Evolutionary conservation across 2,113 vertebrate species (phyloP).

Genomic region (Pongo abelii): DNA sequence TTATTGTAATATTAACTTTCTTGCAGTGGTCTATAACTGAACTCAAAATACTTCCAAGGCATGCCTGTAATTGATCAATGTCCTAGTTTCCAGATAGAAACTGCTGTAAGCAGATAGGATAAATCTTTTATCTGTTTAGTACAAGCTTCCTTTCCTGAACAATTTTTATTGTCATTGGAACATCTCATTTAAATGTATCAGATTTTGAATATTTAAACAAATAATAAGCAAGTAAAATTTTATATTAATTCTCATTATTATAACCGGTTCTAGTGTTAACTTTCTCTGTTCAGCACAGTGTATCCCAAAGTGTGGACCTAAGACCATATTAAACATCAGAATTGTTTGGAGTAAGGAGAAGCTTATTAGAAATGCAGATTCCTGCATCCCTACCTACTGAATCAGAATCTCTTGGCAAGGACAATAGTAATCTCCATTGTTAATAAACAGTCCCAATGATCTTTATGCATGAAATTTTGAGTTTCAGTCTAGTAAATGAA

Average conservation of each 20-base stretch:
- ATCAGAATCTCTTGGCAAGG: not conserved
- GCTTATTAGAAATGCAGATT: not conserved
- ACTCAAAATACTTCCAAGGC: not conserved
- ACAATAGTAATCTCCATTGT: not conserved
- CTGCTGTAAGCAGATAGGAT: not conserved
- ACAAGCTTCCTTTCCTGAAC: not conserved
- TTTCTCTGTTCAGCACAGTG: not conserved
- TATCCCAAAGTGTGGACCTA: not conserved
- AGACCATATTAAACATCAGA: not conserved
- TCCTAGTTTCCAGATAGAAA: not conserved
- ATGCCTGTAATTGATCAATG: not conserved
- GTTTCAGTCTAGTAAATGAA: not conserved
- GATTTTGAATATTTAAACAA: not conserved
- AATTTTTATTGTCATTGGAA: not conserved
- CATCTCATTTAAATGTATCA: not conserved
- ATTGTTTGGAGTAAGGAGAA: not conserved
- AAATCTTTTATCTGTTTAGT: not conserved
- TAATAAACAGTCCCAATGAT: not conserved
- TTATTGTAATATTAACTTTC: not conserved
- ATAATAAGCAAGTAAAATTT: not conserved
- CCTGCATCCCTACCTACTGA: not conserved
- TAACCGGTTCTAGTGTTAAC: not conserved
- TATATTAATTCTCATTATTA: not conserved
- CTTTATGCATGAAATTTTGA: not conserved
- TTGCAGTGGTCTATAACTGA: not conserved